Percentiles rank a stretch among this genome's conserved stretches.
Conservation (phyloP, 2,113 vertebrate genomes). For the Salvelinus namaycush region DNA sequence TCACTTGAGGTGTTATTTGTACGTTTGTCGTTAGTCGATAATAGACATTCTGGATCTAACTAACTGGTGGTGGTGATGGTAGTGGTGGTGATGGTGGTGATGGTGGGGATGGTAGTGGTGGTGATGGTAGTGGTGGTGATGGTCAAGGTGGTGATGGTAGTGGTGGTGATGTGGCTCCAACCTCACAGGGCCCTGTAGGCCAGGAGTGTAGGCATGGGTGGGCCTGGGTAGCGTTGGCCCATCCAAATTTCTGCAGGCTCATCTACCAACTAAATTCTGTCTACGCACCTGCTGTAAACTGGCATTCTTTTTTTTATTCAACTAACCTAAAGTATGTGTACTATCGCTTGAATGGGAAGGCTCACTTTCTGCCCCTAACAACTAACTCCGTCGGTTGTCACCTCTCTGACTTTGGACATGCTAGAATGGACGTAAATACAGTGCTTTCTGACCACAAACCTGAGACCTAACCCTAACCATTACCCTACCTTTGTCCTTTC, state of each 20-base stretch:
- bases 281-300: no score
- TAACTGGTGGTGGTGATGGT: slow-evolving; percentile 5
- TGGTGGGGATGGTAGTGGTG: no score
- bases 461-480: not conserved
- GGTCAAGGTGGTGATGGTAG: not conserved
- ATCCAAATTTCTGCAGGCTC: slow-evolving; percentile 6
- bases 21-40: slow-evolving; percentile 6
- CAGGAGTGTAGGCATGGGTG: not conserved
- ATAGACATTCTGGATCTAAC: not conserved
- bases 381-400: not conserved
- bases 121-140: no score
- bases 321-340: not conserved
- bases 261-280: not conserved
- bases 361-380: not conserved
- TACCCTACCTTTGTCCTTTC: not conserved
- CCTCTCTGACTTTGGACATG: not conserved
- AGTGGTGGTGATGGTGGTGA: not conserved
- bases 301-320: not conserved
- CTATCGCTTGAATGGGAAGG: not conserved
- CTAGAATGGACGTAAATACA: not conserved
- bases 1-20: slow-evolving; percentile 18
- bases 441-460: not conserved
- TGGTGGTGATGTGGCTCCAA: slow-evolving; percentile 6
- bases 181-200: slow-evolving; percentile 28
- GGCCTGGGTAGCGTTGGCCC: no score